Conservation (phyloP, 2,113 vertebrate genomes). For the Andinoacara biseriatus region DNA sequence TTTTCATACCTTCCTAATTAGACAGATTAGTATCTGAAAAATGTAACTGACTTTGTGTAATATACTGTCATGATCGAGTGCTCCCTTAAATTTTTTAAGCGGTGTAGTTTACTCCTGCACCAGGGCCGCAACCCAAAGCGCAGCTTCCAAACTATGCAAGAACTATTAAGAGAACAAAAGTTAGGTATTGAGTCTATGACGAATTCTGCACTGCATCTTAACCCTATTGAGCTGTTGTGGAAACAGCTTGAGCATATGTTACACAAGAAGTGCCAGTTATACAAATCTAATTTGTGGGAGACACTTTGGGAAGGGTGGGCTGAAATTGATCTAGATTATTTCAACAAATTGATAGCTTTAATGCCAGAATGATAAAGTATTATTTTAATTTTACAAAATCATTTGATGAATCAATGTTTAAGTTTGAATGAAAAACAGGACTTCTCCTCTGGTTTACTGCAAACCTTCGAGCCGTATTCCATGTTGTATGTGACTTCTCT, state of each 20-base stretch:
- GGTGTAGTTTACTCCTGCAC: background rate
- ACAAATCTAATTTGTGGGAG: slow-evolving; percentile 6
- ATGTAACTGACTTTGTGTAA: background rate
- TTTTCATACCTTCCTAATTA: too few relatives aligned
- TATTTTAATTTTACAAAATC: background rate
- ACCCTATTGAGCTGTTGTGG: background rate
- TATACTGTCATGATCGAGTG: background rate
- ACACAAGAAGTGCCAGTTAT: background rate
- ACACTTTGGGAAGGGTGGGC: background rate
- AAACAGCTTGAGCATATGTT: background rate
- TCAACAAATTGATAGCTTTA: background rate
- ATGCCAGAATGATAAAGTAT: background rate
- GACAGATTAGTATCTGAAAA: too few relatives aligned
- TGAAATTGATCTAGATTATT: slow-evolving; percentile 4
- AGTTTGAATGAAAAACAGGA: rapidly evolving
- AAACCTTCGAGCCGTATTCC: background rate
- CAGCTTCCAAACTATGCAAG: background rate
- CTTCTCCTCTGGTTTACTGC: background rate
- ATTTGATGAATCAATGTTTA: background rate
- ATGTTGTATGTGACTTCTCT: background rate
- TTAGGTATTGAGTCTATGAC: background rate
- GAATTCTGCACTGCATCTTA: background rate
- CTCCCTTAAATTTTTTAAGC: background rate
- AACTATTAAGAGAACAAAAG: background rate
- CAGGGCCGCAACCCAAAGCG: background rate